phyloP scores from a whole-genome alignment of 2,113 vertebrate genomes.

The Neoarius graeffei region DNA sequence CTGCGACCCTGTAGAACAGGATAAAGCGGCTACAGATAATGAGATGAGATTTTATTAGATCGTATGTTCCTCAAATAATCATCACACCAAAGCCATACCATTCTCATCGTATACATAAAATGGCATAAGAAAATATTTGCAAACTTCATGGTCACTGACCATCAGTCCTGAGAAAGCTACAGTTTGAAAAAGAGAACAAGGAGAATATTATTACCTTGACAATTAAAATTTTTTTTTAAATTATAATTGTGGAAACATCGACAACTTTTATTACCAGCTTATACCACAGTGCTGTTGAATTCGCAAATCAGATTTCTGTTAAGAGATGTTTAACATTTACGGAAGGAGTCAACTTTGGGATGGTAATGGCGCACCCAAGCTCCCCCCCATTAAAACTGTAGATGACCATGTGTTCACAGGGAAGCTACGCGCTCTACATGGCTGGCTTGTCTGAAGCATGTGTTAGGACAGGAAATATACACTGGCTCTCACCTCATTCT shows the following conservation, averaged over 20 bases:
- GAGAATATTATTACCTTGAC: neutral
- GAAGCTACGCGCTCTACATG: neutral
- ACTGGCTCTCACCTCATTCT: slow-evolving; percentile 85
- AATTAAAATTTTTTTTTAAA: neutral
- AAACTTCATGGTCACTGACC: neutral
- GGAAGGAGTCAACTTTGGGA: neutral
- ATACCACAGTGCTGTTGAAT: neutral
- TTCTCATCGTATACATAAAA: neutral
- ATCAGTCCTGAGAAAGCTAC: neutral
- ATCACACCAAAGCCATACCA: neutral
- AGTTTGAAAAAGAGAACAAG: neutral
- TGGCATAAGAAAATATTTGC: neutral
- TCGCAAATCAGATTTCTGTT: neutral
- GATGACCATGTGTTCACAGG: neutral
- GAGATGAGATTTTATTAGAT: neutral
- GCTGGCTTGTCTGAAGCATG: neutral
- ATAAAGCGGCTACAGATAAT: too few relatives aligned
- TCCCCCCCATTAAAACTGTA: neutral
- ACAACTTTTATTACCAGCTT: neutral
- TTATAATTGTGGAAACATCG: neutral
- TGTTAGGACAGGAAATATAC: neutral
- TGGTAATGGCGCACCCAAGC: neutral
- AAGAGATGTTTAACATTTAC: neutral
- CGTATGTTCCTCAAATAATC: neutral
- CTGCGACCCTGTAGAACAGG: too few relatives aligned